Base-by-base conservation (phyloP, 37 sponge, comb jelly and placozoan genomes). In the Haliclona indistincta region DNA sequence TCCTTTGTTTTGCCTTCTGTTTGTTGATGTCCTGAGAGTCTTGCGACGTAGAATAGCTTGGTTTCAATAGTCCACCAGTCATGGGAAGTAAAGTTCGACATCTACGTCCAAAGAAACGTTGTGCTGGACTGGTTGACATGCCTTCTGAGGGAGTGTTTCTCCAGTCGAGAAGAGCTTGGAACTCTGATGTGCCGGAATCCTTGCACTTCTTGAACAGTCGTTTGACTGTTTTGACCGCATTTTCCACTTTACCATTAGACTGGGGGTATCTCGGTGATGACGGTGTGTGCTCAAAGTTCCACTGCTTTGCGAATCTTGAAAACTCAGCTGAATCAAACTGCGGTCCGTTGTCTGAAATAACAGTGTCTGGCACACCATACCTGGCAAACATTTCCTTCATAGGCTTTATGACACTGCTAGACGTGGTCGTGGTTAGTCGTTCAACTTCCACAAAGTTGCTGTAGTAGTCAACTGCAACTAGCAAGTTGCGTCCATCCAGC, bases 371-470 rank as follows among this genome's bases (percentile, higher is more conserved):
- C 32, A 81, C 73, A 19, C 82, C 82, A 71, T 81, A 72, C 30
- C 74, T 71, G 7, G 82, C 56, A 29, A 83, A 83, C 70, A 67
- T 52, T 2, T 7, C 19, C 30, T 58, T 83, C 49, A 74, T 52
- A 44, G 61, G 62, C 65, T 55, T 74, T 32, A 17, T 67, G 69
- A 83, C 84, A 39, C 33, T 37, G 15, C 25, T 8, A 22, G 76
- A 43, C 11, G 62, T 83, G 2, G 53, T 29, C 13, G 3, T 63
- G 52, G 10, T 71, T 30, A 72, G 60, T 0, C 49, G 23, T 38
- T 82, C 83, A 3, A 82, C 83, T 32, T 75, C 84, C 37, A 83
- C 67, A 39, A 68, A 83, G 39, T 74, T 74, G 60, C 76, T 75
- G 40, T 66, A 74, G 68, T 73, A 82, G 53, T 83, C 76, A 42